These are phyloP conservation scores for Passer montanus DNA, from an alignment of 2,113 vertebrate genomes.

Conservation along the genomic window DNA sequence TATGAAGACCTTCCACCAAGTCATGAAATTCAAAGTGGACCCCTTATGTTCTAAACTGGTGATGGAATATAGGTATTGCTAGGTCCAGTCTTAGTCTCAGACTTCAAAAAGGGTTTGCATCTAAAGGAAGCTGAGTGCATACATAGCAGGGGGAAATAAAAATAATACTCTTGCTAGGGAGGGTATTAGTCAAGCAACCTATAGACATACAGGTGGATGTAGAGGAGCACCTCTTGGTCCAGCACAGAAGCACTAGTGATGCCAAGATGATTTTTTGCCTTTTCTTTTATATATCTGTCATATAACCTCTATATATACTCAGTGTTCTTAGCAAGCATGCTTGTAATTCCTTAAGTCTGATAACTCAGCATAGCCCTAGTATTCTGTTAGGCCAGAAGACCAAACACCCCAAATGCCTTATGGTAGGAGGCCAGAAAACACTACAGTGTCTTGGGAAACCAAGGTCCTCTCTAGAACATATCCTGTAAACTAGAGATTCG, in stretches of 20 bases:
- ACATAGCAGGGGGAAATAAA: neutral
- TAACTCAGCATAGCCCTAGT: neutral
- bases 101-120: rapidly evolving
- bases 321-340: neutral
- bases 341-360: neutral
- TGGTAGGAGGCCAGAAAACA: neutral
- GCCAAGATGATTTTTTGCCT: neutral
- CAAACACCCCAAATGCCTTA: neutral
- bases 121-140: neutral
- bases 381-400: too few species aligned
- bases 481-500: neutral
- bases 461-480: neutral
- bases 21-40: neutral
- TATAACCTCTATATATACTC: neutral
- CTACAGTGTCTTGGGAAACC: neutral
- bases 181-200: neutral
- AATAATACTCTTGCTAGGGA: neutral
- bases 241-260: neutral
- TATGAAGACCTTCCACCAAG: neutral
- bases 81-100: neutral
- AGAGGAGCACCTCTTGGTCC: neutral
- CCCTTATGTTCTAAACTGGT: neutral
- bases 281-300: neutral
- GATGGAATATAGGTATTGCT: neutral
- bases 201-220: rapidly evolving